These are phyloP conservation scores for Ditylenchus dipsaci DNA, from an alignment of 1,140 invertebrate species.

Conservation along the genomic window DNA sequence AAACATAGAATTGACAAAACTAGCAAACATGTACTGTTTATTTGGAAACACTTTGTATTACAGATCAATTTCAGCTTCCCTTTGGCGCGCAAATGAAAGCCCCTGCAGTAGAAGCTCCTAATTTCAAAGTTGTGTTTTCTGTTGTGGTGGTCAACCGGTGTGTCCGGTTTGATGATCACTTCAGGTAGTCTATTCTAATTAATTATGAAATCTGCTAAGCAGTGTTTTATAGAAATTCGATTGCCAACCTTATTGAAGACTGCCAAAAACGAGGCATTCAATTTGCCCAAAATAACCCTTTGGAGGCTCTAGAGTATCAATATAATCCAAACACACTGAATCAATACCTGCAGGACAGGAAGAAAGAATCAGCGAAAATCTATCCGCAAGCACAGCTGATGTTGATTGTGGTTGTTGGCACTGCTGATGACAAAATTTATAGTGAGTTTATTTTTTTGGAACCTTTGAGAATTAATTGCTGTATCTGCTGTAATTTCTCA, in stretches of 20 bases:
- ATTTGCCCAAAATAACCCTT: background rate
- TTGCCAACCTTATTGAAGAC: background rate
- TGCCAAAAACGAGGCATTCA: conserved; percentile 2
- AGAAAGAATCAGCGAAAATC: background rate
- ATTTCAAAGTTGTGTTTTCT: background rate
- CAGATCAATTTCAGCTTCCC: background rate
- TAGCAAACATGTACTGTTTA: too few species aligned
- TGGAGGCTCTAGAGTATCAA: background rate
- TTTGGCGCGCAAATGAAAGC: background rate
- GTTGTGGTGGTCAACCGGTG: background rate
- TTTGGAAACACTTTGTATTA: too few species aligned
- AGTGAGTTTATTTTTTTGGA: background rate
- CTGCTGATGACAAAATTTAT: background rate
- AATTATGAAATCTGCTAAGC: background rate
- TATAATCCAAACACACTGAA: background rate
- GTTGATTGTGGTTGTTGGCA: background rate
- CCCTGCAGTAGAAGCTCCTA: background rate
- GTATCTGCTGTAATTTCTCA: background rate
- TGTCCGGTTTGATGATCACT: background rate
- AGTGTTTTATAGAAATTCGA: background rate
- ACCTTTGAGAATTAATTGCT: too few species aligned
- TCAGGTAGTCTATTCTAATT: background rate
- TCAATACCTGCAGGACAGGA: background rate
- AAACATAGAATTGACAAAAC: too few species aligned
- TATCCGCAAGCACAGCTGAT: background rate